Base-by-base conservation (phyloP, 2,797 vertebrate species). In the Cyprinodon diabolis region DNA sequence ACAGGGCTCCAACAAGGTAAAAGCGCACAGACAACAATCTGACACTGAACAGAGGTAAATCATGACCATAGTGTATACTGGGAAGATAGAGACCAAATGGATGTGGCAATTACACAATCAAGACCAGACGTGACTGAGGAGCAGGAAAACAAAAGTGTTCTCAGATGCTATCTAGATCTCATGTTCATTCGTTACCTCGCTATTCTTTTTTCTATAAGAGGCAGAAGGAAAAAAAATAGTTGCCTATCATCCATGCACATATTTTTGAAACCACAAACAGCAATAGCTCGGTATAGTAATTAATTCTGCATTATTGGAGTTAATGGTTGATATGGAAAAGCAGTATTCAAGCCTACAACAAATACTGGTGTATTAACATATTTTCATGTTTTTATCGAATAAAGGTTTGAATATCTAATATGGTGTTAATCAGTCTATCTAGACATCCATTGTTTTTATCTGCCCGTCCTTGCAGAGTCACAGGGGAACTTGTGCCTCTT, bases 81-180 rank as follows among this genome's bases (percentile, higher is more conserved):
- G 37, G 21, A 19, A 65, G 62, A 65, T 65, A 65, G n/a, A 9
- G 19, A 65, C 37, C 40, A 14, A 65, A 65, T 3, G 6, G 62
- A 45, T 65, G 37, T 65, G 62, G 14, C 37, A 65, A 45, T 65
- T 65, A 45, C 40, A 65, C 40, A 65, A 65, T 21, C 21, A 65
- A 45, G 21, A 14, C 15, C 37, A 62, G 58, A 62, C 10, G 58
- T 65, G 40, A 65, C 21, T 21, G 12, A 45, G 21, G 21, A 45
- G 40, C 19, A 65, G 21, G 10, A 23, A 40, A 65, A 14, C 40
- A 65, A 65, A 23, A 21, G 10, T 65, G 21, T n/a, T 5, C 40
- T 65, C 19, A 45, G 5, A 45, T n/a, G n/a, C n/a, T n/a, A n/a
- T n/a, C n/a, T n/a, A n/a, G n/a, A n/a, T n/a, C n/a, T n/a, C n/a